Percentiles rank a stretch among this genome's conserved stretches.
phyloP scores from a whole-genome alignment of 2,888 invertebrate species.

The Vesta saturnalis region DNA sequence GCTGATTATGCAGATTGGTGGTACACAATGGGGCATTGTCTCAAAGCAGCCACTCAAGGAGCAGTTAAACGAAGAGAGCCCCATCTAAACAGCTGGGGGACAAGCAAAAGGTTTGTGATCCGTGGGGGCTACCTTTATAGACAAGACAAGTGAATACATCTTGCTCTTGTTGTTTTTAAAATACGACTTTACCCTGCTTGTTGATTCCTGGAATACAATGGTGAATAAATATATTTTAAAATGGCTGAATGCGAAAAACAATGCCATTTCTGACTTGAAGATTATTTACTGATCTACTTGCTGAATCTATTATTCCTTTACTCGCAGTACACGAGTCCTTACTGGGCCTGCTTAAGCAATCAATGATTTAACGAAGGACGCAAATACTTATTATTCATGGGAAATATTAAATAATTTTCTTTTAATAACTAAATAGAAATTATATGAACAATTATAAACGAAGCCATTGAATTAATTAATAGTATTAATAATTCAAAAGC shows the following conservation, averaged over 20 bases:
- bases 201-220: constrained; percentile 29
- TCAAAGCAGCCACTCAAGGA: constrained; percentile 42
- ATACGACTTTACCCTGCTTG: constrained; percentile 36
- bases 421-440: background rate
- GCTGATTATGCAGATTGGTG: constrained; percentile 50
- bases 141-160: constrained; percentile 46
- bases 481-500: constrained; percentile 10
- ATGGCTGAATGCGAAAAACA: constrained; percentile 10
- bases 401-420: no score
- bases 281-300: background rate
- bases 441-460: constrained; percentile 9
- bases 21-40: constrained; percentile 50
- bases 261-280: constrained; percentile 10
- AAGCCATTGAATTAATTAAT: constrained; percentile 11
- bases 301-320: background rate
- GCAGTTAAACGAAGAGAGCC: constrained; percentile 30
- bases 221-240: constrained; percentile 10
- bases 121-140: constrained; percentile 43
- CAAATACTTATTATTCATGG: no score
- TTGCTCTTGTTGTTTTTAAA: constrained; percentile 44
- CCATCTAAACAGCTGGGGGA: constrained; percentile 41
- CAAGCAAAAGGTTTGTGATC: constrained; percentile 40
- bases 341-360: no score
- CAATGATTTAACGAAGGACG: no score
- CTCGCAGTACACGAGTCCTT: background rate